Evolutionary conservation across 2,888 invertebrate species (phyloP), one percentile per base, ranked within the genome.

Genomic region (Cyrtodaria siliqua): DNA sequence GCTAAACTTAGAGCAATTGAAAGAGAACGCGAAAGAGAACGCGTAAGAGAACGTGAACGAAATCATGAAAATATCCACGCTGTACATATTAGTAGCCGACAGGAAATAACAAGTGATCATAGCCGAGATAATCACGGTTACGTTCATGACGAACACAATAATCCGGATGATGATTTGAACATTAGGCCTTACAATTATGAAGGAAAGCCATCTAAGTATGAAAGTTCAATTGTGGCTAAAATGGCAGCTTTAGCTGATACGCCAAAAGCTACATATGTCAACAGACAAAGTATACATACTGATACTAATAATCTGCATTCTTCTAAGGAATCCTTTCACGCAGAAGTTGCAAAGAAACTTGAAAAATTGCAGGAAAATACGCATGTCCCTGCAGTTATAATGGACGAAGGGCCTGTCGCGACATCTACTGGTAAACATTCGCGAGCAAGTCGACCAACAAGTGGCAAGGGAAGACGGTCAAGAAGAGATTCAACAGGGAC

Each of bases 1-100:
- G 85, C 85, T 18, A 86, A 86, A 73, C 79, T 86, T 24, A 73
- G 85, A 67, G 85, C 85, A 27, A 76, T 86, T n/a, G 81, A 78
- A 53, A 63, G 81, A 60, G 83, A 81, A 38, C 69, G 74, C 27
- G 68, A 59, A 24, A 66, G 64, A 24, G 79, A 82, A 23, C 57
- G 47, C 4, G 75, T 66, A 38, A 53, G 60, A 26, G 64, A 66
- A 47, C 38, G 20, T 8, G 57, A 50, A 2, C 33, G 18, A 18
- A 68, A 59, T 38, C 55, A 33, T 2, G 63, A 59, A 33, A 56
- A 47, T 12, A 40, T 47, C 9, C 56, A 42, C n/a, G 42, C 55
- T 14, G 23, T 33, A 29, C 67, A 60, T 56, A 47, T 33, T 26
- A 55, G 40, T 12, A 16, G 23, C 18, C 16, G 29, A 20, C 4